phyloP scores from a whole-genome alignment of 1,140 invertebrate genomes.

The Pogonus chalceus region DNA sequence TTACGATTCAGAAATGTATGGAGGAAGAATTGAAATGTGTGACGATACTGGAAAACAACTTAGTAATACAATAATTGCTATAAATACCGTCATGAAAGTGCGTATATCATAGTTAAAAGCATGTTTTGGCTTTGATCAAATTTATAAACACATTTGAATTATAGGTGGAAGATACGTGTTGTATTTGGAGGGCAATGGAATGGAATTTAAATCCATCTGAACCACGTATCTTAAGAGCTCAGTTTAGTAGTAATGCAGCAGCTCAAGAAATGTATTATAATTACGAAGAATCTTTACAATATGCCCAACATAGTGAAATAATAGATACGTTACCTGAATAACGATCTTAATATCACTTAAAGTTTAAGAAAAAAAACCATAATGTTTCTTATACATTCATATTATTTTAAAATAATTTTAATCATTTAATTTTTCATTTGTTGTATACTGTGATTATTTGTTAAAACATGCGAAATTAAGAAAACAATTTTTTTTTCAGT shows the following conservation, averaged over 20 bases:
- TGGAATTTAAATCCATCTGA: conserved; percentile 14
- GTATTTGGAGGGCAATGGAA: conserved; percentile 29
- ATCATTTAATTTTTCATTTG: too few species aligned
- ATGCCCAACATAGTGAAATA: conserved; percentile 22
- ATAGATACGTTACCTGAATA: conserved; percentile 8
- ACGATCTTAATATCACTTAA: too few species aligned
- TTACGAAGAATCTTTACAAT: conserved; percentile 27
- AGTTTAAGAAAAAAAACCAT: too few species aligned
- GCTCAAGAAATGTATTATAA: conserved; percentile 26
- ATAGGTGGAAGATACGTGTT: conserved; percentile 24
- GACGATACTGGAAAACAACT: conserved; percentile 20
- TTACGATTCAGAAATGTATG: conserved; percentile 28
- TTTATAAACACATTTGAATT: background rate
- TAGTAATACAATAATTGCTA: conserved; percentile 28
- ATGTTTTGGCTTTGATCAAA: background rate
- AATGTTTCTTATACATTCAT: too few species aligned
- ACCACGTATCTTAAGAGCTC: conserved; percentile 24
- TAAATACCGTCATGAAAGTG: conserved; percentile 23
- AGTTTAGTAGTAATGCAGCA: conserved; percentile 20
- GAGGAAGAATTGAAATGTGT: conserved; percentile 22
- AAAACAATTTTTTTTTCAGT: too few species aligned
- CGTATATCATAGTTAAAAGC: background rate
- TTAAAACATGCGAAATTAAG: too few species aligned
- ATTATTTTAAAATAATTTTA: too few species aligned
- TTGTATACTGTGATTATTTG: too few species aligned